Percentiles rank a stretch among this genome's conserved stretches.
Evolutionary conservation across 2,888 invertebrate species (phyloP).

Genomic region (Protodeltote pygarga): DNA sequence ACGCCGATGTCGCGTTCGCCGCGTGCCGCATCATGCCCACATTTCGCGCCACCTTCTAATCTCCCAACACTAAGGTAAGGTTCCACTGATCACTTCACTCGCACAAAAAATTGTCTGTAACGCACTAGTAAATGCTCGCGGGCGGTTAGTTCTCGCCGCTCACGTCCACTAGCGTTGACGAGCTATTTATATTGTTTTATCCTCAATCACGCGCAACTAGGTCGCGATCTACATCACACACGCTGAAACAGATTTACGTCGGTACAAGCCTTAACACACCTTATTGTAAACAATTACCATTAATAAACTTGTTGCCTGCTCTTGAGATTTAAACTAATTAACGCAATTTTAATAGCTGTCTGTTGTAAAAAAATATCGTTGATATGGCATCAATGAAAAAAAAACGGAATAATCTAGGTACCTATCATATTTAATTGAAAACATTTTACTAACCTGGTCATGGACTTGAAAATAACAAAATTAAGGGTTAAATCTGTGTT

Average conservation of each 20-base stretch:
- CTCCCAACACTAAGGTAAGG: constrained; percentile 25
- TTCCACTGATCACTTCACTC: constrained; percentile 50
- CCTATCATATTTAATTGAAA: too few relatives aligned
- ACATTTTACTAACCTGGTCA: too few relatives aligned
- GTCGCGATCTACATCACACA: constrained; percentile 82
- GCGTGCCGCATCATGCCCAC: constrained; percentile 85
- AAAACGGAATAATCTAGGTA: too few relatives aligned
- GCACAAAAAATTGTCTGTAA: constrained; percentile 49
- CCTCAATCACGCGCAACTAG: constrained; percentile 85
- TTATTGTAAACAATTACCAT: constrained; percentile 64
- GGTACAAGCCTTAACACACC: constrained; percentile 59
- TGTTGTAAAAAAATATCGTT: too few relatives aligned
- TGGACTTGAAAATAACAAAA: too few relatives aligned
- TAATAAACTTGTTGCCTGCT: constrained; percentile 42
- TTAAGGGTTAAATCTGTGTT: too few relatives aligned
- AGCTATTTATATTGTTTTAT: constrained; percentile 87
- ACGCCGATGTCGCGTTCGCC: constrained; percentile 77
- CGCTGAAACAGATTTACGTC: constrained; percentile 71
- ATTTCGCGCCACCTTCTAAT: constrained; percentile 63
- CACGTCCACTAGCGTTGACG: constrained; percentile 77
- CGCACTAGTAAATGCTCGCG: constrained; percentile 58
- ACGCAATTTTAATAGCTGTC: background rate
- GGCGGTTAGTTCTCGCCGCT: constrained; percentile 55
- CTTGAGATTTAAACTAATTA: constrained; percentile 47
- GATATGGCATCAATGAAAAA: too few relatives aligned